Evolutionary conservation across 2,888 invertebrate genomes (phyloP), one percentile per base, ranked within the genome.

Genomic region (Melolontha melolontha): DNA sequence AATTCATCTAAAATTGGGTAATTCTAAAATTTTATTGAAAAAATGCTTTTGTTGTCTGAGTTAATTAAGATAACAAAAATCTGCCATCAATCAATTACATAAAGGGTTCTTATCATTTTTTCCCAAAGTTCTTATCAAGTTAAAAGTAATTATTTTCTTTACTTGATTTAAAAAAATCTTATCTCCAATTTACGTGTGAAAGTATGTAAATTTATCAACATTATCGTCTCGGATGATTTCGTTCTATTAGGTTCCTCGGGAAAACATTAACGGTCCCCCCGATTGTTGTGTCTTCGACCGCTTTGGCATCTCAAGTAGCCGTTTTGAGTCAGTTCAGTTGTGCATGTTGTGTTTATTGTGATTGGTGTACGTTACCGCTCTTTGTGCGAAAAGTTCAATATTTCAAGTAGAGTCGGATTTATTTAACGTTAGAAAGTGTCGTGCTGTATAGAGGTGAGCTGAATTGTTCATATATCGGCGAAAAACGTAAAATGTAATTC

Each of bases 131-230:
- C 44, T 16, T 44, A 44, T 44, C 14, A 17, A 16, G 47, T 16
- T 14, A 16, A 47, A 16, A 16, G 14, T 47, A 16, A 17, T 47
- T 47, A 17, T 17, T 14, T 47, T 47, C 34, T 11, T 52, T 14
- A 14, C 52, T 5, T 52, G 52, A 52, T 52, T 39, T 52, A 12
- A 52, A 52, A 39, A 52, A 52, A 39, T 52, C 52, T 52, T 52
- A 52, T 52, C 52, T 52, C 7, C 4, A 12, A 12, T 51, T 52
- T 16, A 34, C 51, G 34, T 52, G 51, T 16, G n/a, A 14, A 1
- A 34, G 10, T 8, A 52, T 12, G 17, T 49, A 49, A 49, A 49
- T 14, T 44, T 2, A 49, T 17, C 17, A 11, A 10, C 49, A 17
- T 47, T 47, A 11, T 17, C 49, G 8, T 17, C 11, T 7, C 22